phyloP scores from a whole-genome alignment of 2,888 invertebrate genomes.

The Orthosia cruda region DNA sequence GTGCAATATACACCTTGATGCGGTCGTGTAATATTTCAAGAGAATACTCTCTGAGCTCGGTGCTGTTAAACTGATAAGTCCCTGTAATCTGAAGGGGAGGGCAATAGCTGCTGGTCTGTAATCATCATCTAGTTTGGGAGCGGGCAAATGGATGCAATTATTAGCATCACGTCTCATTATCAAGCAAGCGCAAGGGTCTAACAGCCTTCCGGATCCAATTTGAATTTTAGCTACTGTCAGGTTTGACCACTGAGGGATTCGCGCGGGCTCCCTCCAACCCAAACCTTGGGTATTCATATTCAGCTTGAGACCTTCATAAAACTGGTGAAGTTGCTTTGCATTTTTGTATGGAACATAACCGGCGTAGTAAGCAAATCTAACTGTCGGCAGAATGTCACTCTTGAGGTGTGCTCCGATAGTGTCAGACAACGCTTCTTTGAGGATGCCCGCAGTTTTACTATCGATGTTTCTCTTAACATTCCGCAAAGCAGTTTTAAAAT shows the following conservation, averaged over 20 bases:
- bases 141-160: conserved; percentile 84
- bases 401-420: conserved; percentile 86
- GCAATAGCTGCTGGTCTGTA: conserved; percentile 80
- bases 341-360: conserved; percentile 84
- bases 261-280: conserved; percentile 82
- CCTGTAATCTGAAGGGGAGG: conserved; percentile 83
- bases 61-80: conserved; percentile 80
- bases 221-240: conserved; percentile 85
- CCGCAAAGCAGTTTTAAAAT: conserved; percentile 78
- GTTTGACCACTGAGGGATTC: conserved; percentile 80
- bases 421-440: conserved; percentile 83
- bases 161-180: conserved; percentile 81
- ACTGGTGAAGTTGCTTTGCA: conserved; percentile 80
- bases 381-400: conserved; percentile 83
- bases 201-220: conserved; percentile 78
- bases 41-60: conserved; percentile 82
- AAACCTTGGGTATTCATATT: conserved; percentile 84
- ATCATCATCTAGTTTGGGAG: conserved; percentile 82
- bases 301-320: conserved; percentile 79
- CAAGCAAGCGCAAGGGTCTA: conserved; percentile 82
- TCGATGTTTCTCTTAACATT: conserved; percentile 71
- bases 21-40: conserved; percentile 86
- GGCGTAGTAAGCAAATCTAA: conserved; percentile 87
- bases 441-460: conserved; percentile 68
- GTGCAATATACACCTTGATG: conserved; percentile 83